These are phyloP conservation scores for Drosophila nr. fundita DNA, from an alignment of 2,888 invertebrate genomes.

Conservation along the genomic window DNA sequence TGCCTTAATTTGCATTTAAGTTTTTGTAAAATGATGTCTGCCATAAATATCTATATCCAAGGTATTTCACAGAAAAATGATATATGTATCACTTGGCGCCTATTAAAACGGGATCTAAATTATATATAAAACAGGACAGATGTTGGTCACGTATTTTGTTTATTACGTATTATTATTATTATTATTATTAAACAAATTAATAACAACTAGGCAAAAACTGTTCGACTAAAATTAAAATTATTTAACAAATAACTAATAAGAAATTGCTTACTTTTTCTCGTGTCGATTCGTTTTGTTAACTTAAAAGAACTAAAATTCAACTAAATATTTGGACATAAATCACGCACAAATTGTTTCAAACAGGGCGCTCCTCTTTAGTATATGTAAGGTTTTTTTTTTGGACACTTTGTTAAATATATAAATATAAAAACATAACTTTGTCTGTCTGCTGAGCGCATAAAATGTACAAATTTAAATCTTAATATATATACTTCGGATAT, in stretches of 20 bases:
- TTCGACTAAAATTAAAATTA: slow-evolving; percentile 75
- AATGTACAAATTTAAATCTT: slow-evolving; percentile 69
- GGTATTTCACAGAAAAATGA: slow-evolving; percentile 16
- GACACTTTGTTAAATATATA: slow-evolving; percentile 44
- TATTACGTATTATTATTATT: slow-evolving; percentile 27
- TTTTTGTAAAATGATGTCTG: slow-evolving; percentile 14
- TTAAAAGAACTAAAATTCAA: slow-evolving; percentile 52
- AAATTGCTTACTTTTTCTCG: slow-evolving; percentile 34
- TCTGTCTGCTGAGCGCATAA: slow-evolving; percentile 53
- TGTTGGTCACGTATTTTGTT: slow-evolving; percentile 43
- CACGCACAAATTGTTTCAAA: slow-evolving; percentile 65
- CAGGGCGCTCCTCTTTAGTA: slow-evolving; percentile 55
- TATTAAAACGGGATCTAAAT: slow-evolving; percentile 18
- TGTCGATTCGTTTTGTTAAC: slow-evolving; percentile 29
- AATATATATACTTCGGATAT: slow-evolving; percentile 32
- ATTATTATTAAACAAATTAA: slow-evolving; percentile 70
- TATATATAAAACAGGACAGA: slow-evolving; percentile 13
- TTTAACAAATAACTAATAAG: slow-evolving; percentile 73
- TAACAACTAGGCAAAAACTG: slow-evolving; percentile 58
- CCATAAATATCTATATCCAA: slow-evolving; percentile 25
- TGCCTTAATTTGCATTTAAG: slow-evolving; percentile 34
- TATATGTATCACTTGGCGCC: slow-evolving; percentile 54
- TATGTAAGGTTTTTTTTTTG: slow-evolving; percentile 37
- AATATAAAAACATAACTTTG: slow-evolving; percentile 49
- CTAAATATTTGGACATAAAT: slow-evolving; percentile 78